Evolutionary conservation across 2,888 invertebrate genomes (phyloP), one percentile per base, ranked within the genome.

Genomic region (Dicyrtomina minuta): DNA sequence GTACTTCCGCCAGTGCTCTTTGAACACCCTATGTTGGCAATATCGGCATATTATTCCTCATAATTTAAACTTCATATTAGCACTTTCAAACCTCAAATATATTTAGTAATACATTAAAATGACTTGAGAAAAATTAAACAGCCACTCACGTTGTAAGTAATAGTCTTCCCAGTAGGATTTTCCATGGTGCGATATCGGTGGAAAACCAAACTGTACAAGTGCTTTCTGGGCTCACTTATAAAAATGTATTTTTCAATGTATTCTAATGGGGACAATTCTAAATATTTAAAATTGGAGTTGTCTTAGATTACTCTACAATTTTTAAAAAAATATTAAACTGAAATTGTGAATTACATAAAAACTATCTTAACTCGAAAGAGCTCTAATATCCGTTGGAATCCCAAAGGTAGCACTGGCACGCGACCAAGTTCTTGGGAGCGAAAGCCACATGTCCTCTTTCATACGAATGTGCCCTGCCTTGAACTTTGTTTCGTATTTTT

Each of bases 1-100:
- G 87, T 81, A 90, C 85, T 6, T 43, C 55, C 10, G 39, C 3
- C 41, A 67, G 17, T 13, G 20, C 33, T 39, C 20, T 1, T 17
- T 33, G 33, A 39, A 39, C 58, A 58, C 1, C 33, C 58, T 58
- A n/a, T 56, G 12, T 24, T n/a, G n/a, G n/a, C n/a, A n/a, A n/a
- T n/a, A n/a, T n/a, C n/a, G n/a, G n/a, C n/a, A 46, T 3, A 4
- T 46, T 8, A 13, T 43, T 43, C 13, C 43, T 8, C 43, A 43
- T 8, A 17, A 17, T 20, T 17, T 46, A 6, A 15, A 46, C 17
- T 46, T 12, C 43, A 43, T 43, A 8, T 8, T 59, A 13, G 26
- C 27, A n/a, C 5, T 33, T 8, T 51, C 12, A n/a, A 51, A 20
- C 51, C 8, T 15, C 10, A 17, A n/a, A n/a, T n/a, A n/a, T n/a